Evolutionary conservation across 30 jellyfish, hydroid and myxozoan genomes (phyloP), one percentile per base, ranked within the genome.

Genomic region (Aurelia sp.): DNA sequence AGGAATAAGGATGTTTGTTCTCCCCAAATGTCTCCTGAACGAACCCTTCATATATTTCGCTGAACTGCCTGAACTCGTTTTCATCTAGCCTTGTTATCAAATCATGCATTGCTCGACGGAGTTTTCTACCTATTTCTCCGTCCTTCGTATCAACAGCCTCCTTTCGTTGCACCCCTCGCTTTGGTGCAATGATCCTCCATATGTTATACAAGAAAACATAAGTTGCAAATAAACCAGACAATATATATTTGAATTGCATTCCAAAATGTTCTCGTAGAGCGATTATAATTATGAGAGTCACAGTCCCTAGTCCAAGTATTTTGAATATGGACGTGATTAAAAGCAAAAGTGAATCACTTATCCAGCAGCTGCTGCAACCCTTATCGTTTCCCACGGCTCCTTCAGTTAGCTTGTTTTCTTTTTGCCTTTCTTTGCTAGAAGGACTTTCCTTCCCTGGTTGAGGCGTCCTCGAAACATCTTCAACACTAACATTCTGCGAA

Each of bases 81-180:
- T 84, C 93, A 35, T 74, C 87, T 2, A 84, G 83, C 38, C 93
- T 70, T 76, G 63, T 33, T 41, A 84, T 62, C 65, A 76, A 38
- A 53, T 84, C 93, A 40, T 84, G 88, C 76, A 84, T 58, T 70
- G 93, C 93, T 73, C 77, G n/a, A 21, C 93, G 88, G 17, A 84
- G 88, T 17, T 48, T 73, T 8, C 18, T 63, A 3, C 72, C 30
- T 41, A 74, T 35, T 17, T 16, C 11, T 51, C 50, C 58, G 31
- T 66, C 44, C 0, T 18, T 64, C 8, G 70, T 38, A 31, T 17
- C 17, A 18, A 0, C 68, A 21, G 47, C 60, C 10, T 38, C 72
- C 15, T 70, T 48, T 19, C 55, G 31, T 19, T n/a, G 20, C 31
- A 63, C 22, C 38, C 44, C 55, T 57, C 82, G 55, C 24, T 63